Evolutionary conservation across 2,113 vertebrate genomes (phyloP).

Genomic region (Ariopsis seemanni): DNA sequence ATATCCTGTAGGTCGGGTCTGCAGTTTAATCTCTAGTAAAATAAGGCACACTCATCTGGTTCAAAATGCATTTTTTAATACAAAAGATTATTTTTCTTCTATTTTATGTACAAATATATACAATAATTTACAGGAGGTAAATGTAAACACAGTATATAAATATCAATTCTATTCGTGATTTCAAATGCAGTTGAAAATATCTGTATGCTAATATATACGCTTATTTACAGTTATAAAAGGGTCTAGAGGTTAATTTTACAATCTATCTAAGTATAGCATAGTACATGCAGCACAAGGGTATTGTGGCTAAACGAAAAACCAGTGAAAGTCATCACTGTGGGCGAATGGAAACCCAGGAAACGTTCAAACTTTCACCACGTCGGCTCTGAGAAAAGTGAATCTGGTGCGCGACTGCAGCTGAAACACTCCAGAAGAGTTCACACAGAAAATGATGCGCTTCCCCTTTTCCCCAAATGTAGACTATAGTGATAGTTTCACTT

Average conservation of each 20-base stretch:
- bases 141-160: constrained; percentile 58
- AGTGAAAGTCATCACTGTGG: constrained; percentile 23
- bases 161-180: constrained; percentile 52
- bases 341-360: constrained; percentile 4
- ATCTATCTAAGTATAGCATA: constrained; percentile 42
- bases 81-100: constrained; percentile 50
- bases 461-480: neutral
- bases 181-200: constrained; percentile 51
- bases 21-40: neutral
- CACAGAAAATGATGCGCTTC: neutral
- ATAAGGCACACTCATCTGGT: constrained; percentile 33
- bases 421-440: neutral
- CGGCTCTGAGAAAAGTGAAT: neutral
- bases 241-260: constrained; percentile 52
- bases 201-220: constrained; percentile 42
- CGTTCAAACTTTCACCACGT: neutral
- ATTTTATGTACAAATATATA: constrained; percentile 56
- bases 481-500: neutral
- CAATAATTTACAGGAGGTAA: constrained; percentile 56
- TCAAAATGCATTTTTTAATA: constrained; percentile 51
- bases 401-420: neutral
- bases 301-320: constrained; percentile 32
- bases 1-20: neutral
- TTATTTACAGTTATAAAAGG: constrained; percentile 55
- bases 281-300: constrained; percentile 41